Evolutionary conservation across 2,888 invertebrate genomes (phyloP).

Genomic region (Pheosia gnoma): DNA sequence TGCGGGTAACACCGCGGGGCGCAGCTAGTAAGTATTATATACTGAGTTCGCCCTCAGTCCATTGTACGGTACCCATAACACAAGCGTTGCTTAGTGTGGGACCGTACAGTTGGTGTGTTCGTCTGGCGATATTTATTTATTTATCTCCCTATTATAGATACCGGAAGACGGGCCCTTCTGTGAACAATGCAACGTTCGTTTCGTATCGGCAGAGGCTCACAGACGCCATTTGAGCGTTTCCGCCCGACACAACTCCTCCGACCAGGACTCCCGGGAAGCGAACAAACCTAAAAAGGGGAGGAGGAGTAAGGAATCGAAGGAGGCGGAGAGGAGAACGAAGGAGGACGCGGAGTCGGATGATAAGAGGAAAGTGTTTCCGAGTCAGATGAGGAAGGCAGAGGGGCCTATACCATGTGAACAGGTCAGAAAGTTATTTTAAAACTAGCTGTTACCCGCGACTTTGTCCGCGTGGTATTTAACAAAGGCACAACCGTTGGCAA

Average conservation of each 20-base stretch:
- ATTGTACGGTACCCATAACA: no score
- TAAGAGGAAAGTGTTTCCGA: slow-evolving; percentile 48
- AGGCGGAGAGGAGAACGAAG: slow-evolving; percentile 37
- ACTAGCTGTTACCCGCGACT: not conserved
- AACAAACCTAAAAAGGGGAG: slow-evolving; percentile 52
- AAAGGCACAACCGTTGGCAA: no score
- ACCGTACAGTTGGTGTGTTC: no score
- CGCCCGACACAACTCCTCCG: slow-evolving; percentile 56
- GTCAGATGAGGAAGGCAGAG: slow-evolving; percentile 58
- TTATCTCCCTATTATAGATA: slow-evolving; percentile 43
- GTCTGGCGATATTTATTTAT: no score
- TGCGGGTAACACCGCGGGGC: no score
- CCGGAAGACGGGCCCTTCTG: slow-evolving; percentile 70
- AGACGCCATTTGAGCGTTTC: slow-evolving; percentile 63
- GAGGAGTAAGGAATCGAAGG: slow-evolving; percentile 43
- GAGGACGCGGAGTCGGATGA: slow-evolving; percentile 42
- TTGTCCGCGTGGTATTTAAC: not conserved
- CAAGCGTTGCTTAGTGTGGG: no score
- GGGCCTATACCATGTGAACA: slow-evolving; percentile 73
- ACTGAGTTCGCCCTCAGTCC: no score
- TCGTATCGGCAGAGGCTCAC: slow-evolving; percentile 60
- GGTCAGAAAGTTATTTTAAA: slow-evolving; percentile 34
- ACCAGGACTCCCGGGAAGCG: slow-evolving; percentile 40
- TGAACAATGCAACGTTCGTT: slow-evolving; percentile 64
- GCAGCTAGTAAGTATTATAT: no score